Base-by-base conservation (phyloP, 2,113 vertebrate genomes). In the Verasper variegatus region DNA sequence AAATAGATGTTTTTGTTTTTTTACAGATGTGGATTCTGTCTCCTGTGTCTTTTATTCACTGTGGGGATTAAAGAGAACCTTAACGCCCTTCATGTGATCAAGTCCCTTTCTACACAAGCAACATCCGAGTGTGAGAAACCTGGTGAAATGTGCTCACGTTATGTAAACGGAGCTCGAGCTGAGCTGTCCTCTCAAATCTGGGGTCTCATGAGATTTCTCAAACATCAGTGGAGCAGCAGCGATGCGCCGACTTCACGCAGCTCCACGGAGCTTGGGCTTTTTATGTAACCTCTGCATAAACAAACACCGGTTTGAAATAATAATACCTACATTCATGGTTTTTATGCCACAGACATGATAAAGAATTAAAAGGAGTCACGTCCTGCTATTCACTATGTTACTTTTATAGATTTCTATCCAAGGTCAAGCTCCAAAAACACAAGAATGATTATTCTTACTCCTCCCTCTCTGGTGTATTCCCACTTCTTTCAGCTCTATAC, bases 41-140 rank as follows among this genome's bases (percentile, higher is more conserved):
- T 35, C 85, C 54, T 80, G 74, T 87, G 74, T 87, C 76, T 85
- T 84, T 71, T 73, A 57, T 72, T 86, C 70, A 66, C 17, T 81
- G 65, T 82, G 69, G 47, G 55, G 58, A 88, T 82, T 85, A 87
- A 88, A 89, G 27, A 70, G 77, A 76, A 72, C 24, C 21, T 31
- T 23, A 80, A 86, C 40, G 17, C 24, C n/a, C 10, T 63, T 76
- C 8, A 24, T 47, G 24, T 73, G 58, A 74, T 83, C 74, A n/a
- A 20, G 74, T 18, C 75, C 23, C 35, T 85, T 79, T 62, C n/a
- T 8, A 27, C 70, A 80, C 23, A n/a, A 72, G 69, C 66, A 62
- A 35, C 69, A 24, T 55, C 45, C 21, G 35, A 70, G 63, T 15
- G 20, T 61, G 58, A 42, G 24, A 37, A 47, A 74, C n/a, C 26